Evolutionary conservation across 1,140 invertebrate genomes (phyloP).

Genomic region (Heliconius himera): DNA sequence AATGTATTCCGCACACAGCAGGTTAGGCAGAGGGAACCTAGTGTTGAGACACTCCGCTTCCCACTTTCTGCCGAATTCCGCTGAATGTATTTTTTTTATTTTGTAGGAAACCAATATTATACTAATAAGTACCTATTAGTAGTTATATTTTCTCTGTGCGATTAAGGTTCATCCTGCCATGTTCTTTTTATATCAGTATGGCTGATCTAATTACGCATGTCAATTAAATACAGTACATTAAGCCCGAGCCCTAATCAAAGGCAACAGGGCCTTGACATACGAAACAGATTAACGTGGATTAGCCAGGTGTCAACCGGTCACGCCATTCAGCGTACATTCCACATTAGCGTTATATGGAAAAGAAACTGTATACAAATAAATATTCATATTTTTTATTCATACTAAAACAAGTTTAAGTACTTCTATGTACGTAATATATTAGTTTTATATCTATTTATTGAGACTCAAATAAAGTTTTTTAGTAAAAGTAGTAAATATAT

Average conservation of each 20-base stretch:
- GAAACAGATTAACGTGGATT: conserved; percentile 45
- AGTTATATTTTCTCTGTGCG: neutral
- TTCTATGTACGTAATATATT: too few species aligned
- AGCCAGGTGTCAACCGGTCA: conserved; percentile 45
- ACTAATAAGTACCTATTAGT: neutral
- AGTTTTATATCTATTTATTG: too few species aligned
- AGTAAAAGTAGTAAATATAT: too few species aligned
- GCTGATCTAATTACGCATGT: conserved; percentile 14
- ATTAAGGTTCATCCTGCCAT: neutral
- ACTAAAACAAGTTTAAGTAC: neutral
- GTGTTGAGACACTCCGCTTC: too few species aligned
- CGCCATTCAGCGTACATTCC: conserved; percentile 34
- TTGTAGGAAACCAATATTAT: too few species aligned
- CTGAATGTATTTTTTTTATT: too few species aligned
- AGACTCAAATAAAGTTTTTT: too few species aligned
- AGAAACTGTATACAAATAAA: conserved; percentile 39
- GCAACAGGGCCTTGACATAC: conserved; percentile 43
- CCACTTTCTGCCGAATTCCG: too few species aligned
- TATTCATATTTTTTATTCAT: neutral
- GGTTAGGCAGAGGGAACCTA: too few species aligned
- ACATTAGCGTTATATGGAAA: conserved; percentile 37
- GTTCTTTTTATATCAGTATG: neutral
- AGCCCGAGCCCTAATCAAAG: conserved; percentile 31
- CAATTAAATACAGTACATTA: conserved; percentile 35
- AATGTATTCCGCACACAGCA: neutral